Conservation (phyloP, 1,140 invertebrate genomes). For the Colletes gigas region DNA sequence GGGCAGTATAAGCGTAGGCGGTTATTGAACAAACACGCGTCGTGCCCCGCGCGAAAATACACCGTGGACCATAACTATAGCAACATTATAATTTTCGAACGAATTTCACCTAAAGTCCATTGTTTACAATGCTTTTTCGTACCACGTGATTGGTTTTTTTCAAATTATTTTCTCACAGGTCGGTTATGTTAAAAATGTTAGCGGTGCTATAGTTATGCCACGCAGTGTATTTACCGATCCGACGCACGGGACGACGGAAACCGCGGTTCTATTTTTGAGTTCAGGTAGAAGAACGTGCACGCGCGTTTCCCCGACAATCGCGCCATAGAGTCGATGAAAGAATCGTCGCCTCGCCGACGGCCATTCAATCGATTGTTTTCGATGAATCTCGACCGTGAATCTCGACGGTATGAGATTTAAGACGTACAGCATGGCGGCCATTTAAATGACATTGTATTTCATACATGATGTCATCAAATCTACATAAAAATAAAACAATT, state of each 20-base stretch:
- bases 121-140: too few species aligned
- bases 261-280: constrained; percentile 37
- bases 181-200: too few species aligned
- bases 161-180: too few species aligned
- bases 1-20: not conserved
- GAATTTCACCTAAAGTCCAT: too few species aligned
- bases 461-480: too few species aligned
- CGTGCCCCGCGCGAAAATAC: constrained; percentile 47
- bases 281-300: not conserved
- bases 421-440: too few species aligned
- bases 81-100: too few species aligned
- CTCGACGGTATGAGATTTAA: not conserved
- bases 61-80: too few species aligned
- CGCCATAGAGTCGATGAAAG: not conserved
- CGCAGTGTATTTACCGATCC: constrained; percentile 42
- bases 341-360: not conserved
- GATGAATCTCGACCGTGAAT: constrained; percentile 6
- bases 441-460: too few species aligned
- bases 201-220: too few species aligned
- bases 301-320: not conserved
- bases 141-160: too few species aligned
- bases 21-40: constrained; percentile 38
- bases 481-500: too few species aligned
- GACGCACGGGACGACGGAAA: constrained; percentile 5
- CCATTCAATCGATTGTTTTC: constrained; percentile 15